phyloP scores from a whole-genome alignment of 2,888 invertebrate species.

The Eristalis arbustorum region DNA sequence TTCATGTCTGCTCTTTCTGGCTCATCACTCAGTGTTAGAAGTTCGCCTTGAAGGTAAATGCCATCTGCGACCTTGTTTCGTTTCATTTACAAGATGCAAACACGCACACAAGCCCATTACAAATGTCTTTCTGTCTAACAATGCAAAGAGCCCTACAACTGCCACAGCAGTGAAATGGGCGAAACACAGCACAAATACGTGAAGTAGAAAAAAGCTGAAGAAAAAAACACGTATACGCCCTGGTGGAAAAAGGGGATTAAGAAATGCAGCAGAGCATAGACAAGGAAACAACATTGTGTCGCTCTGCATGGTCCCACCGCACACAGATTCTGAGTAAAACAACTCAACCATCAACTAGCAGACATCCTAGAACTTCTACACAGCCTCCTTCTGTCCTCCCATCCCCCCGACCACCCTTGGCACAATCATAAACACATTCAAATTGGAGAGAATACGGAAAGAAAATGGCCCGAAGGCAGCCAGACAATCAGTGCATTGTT shows the following conservation, averaged over 20 bases:
- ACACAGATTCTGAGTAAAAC: constrained; percentile 6
- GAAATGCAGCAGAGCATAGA: constrained; percentile 61
- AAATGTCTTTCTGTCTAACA: constrained; percentile 29
- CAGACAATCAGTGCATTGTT: constrained; percentile 69
- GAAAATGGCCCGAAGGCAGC: constrained; percentile 54
- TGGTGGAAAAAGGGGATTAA: constrained; percentile 57
- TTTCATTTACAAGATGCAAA: constrained; percentile 46
- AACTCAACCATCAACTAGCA: constrained; percentile 43
- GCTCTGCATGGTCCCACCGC: constrained; percentile 32
- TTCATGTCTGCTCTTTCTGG: constrained; percentile 12
- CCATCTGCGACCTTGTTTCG: constrained; percentile 54
- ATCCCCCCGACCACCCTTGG: not conserved
- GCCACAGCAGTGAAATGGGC: constrained; percentile 1
- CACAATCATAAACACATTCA: constrained; percentile 6
- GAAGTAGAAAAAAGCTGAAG: not conserved
- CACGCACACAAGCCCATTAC: constrained; percentile 37
- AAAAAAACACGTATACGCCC: constrained; percentile 41
- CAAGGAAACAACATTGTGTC: constrained; percentile 62
- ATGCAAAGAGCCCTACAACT: constrained; percentile 26
- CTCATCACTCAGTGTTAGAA: constrained; percentile 38
- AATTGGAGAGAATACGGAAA: constrained; percentile 40
- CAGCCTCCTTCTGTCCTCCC: not conserved
- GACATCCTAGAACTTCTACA: constrained; percentile 26
- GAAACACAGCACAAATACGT: not conserved
- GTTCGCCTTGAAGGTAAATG: constrained; percentile 51